Evolutionary conservation across 2,797 vertebrate species (phyloP), one percentile per base, ranked within the genome.

Genomic region (Erethizon dorsatum): DNA sequence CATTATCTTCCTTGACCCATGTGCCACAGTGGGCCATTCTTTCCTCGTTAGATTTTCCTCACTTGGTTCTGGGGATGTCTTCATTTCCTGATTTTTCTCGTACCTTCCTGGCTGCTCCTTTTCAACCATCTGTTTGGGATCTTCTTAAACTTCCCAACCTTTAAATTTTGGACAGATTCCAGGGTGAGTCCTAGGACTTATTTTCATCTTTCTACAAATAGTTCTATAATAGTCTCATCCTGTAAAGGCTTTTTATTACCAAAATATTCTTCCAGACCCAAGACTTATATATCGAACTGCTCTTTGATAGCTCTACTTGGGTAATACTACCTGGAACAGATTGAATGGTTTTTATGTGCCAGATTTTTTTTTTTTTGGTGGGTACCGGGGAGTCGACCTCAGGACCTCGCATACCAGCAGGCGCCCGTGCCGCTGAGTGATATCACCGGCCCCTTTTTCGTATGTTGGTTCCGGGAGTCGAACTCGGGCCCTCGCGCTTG

Each of bases 141-240:
- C 20, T 41, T 88, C 45, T 31, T 67, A 57, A 20, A 89, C 47
- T 95, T 67, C 31, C 54, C 17, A 90, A 18, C n/a, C 26, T 85
- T 31, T 71, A 88, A 47, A 41, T 86, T 88, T 95, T 91, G 67
- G 52, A 67, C 18, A 82, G 33, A 63, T 88, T 91, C 2, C 17
- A 75, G 33, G 45, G 15, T 63, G 22, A 85, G 11, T 79, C 10
- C 26, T 85, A 41, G 1, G 77, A n/a, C 2, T 90, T 95, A 82
- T 65, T 94, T 96, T n/a, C 6, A 26, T 79, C 57, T 90, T 95
- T 89, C 73, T 91, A 50, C 12, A 88, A 22, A 57, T 4, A 47
- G 52, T 96, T 91, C 20, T 10, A 90, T 84, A 91, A 47, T 91
- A 33, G 56, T 94, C n/a, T 83, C 47, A 96, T 78, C 54, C 22